Conservation (phyloP, 2,797 vertebrate species). For the Platalea minor region DNA sequence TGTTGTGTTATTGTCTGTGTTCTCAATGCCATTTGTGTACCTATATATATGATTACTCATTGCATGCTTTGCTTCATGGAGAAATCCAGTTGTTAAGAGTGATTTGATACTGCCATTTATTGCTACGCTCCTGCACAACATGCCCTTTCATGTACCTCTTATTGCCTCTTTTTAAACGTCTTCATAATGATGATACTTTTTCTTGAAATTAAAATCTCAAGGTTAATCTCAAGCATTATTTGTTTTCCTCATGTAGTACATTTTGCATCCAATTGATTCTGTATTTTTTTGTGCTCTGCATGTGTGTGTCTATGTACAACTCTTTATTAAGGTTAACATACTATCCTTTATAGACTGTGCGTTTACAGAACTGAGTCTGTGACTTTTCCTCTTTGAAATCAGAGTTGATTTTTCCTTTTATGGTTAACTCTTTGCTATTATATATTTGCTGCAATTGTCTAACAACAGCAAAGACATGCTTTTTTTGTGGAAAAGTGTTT, state of each 20-base stretch:
- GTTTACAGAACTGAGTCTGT: not conserved
- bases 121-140: not conserved
- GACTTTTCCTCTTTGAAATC: not conserved
- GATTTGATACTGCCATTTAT: not conserved
- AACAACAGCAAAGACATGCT: not conserved
- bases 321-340: not conserved
- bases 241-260: not conserved
- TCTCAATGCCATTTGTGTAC: not conserved
- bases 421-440: not conserved
- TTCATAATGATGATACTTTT: not conserved
- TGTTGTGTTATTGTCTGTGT: not conserved
- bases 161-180: not conserved
- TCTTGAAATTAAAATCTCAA: not conserved
- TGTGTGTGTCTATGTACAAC: not conserved
- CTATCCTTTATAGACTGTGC: not conserved
- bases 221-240: not conserved
- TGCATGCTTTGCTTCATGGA: not conserved
- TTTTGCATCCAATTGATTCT: not conserved
- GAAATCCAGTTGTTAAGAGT: not conserved
- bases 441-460: not conserved
- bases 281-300: not conserved
- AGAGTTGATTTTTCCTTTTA: not conserved
- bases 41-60: not conserved
- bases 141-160: not conserved
- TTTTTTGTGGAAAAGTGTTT: not conserved